Evolutionary conservation across 2,113 vertebrate species (phyloP).

Genomic region (Galemys pyrenaicus): DNA sequence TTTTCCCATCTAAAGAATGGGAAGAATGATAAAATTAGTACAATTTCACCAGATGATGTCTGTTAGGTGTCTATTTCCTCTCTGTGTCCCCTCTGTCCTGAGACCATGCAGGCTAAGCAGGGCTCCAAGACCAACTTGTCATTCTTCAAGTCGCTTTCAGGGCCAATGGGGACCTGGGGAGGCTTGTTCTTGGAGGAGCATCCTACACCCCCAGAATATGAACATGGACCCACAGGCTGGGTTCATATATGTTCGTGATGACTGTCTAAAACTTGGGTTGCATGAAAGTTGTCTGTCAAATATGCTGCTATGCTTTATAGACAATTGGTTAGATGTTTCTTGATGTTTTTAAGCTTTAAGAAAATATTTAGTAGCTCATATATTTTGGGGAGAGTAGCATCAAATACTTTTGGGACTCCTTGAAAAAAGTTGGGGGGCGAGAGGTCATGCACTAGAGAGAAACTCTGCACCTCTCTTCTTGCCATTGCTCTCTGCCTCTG

Average conservation of each 20-base stretch:
- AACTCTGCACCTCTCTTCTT: background rate
- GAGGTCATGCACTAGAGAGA: background rate
- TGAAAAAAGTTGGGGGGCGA: background rate
- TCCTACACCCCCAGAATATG: background rate
- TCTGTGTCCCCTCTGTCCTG: background rate
- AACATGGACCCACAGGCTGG: background rate
- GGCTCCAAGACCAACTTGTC: background rate
- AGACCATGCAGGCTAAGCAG: rapidly evolving
- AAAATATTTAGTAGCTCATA: background rate
- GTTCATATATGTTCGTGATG: background rate
- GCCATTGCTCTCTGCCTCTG: background rate
- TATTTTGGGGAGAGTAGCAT: background rate
- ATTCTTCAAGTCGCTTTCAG: background rate
- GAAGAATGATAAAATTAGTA: background rate
- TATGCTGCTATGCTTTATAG: background rate
- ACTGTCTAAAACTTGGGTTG: background rate
- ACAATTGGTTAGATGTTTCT: background rate
- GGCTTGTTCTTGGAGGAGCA: background rate
- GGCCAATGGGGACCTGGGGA: no score
- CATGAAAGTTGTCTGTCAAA: background rate
- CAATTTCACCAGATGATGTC: no score
- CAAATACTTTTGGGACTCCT: background rate
- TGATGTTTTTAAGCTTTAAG: background rate
- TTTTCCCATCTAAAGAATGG: background rate
- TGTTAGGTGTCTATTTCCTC: background rate